Conservation (phyloP, 2,888 invertebrate species). For the Agriopis aurantiaria region DNA sequence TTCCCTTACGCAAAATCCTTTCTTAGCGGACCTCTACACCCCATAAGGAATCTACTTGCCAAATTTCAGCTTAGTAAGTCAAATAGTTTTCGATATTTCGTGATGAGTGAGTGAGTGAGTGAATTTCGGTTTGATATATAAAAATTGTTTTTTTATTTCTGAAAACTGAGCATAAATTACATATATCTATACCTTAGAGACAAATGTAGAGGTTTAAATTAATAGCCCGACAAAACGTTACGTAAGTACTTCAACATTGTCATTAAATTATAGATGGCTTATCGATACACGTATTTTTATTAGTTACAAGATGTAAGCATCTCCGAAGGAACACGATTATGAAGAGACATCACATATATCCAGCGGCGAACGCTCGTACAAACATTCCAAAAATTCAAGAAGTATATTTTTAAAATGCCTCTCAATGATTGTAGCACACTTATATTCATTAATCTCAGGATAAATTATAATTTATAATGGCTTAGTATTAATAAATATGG, state of each 20-base stretch:
- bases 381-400: constrained; percentile 68
- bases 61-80: too few relatives aligned
- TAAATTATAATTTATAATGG: constrained; percentile 77
- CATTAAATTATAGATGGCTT: constrained; percentile 28
- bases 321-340: constrained; percentile 40
- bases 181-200: background rate
- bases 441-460: constrained; percentile 74
- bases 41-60: too few relatives aligned
- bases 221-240: constrained; percentile 20
- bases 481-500: constrained; percentile 72
- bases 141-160: too few relatives aligned
- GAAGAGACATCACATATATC: constrained; percentile 43
- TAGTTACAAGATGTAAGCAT: constrained; percentile 42
- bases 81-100: too few relatives aligned
- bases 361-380: constrained; percentile 52
- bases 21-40: too few relatives aligned
- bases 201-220: constrained; percentile 4
- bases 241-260: constrained; percentile 15
- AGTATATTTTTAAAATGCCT: constrained; percentile 63
- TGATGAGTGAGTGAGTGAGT: too few relatives aligned
- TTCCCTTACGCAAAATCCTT: too few relatives aligned
- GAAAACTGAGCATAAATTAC: too few relatives aligned
- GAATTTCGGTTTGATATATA: too few relatives aligned
- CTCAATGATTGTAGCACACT: constrained; percentile 72
- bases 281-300: constrained; percentile 42